phyloP scores from a whole-genome alignment of 2,888 invertebrate species.

The Acleris laterana region DNA sequence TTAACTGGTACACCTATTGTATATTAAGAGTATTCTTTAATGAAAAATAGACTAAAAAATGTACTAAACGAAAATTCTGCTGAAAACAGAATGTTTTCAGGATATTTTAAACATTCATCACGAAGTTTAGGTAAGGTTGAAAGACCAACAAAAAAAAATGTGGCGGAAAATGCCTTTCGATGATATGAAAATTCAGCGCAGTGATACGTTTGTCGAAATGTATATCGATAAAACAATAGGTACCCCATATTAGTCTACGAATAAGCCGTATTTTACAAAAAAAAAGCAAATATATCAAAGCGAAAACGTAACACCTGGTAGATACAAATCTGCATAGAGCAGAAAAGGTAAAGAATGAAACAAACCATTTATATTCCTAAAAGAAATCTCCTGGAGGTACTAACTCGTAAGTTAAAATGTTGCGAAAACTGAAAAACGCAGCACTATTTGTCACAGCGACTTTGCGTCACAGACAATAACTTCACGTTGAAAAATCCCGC shows the following conservation, averaged over 20 bases:
- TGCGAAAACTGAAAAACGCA: slow-evolving; percentile 66
- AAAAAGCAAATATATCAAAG: slow-evolving; percentile 1
- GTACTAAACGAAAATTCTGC: too few relatives aligned
- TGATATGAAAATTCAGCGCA: too few relatives aligned
- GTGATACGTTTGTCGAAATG: too few relatives aligned
- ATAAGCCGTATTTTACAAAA: neutral
- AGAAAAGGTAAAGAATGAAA: slow-evolving; percentile 28
- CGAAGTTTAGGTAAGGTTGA: too few relatives aligned
- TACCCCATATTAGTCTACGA: neutral
- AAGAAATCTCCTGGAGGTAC: slow-evolving; percentile 48
- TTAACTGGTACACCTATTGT: too few relatives aligned
- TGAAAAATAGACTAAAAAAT: too few relatives aligned
- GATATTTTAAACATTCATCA: too few relatives aligned
- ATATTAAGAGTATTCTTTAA: too few relatives aligned
- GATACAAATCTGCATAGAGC: slow-evolving; percentile 19
- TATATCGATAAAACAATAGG: too few relatives aligned
- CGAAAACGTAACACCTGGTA: slow-evolving; percentile 15
- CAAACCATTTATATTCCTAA: slow-evolving; percentile 37
- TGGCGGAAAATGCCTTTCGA: too few relatives aligned
- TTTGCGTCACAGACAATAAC: slow-evolving; percentile 77
- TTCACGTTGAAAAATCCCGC: slow-evolving; percentile 74
- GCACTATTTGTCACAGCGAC: slow-evolving; percentile 73
- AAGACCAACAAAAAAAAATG: too few relatives aligned
- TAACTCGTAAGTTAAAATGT: slow-evolving; percentile 70
- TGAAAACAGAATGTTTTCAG: too few relatives aligned